A percentile compares a stretch with the other conserved stretches of the same genome.
phyloP scores from a whole-genome alignment of 2,888 invertebrate genomes.

The Ornithoptera alexandrae region DNA sequence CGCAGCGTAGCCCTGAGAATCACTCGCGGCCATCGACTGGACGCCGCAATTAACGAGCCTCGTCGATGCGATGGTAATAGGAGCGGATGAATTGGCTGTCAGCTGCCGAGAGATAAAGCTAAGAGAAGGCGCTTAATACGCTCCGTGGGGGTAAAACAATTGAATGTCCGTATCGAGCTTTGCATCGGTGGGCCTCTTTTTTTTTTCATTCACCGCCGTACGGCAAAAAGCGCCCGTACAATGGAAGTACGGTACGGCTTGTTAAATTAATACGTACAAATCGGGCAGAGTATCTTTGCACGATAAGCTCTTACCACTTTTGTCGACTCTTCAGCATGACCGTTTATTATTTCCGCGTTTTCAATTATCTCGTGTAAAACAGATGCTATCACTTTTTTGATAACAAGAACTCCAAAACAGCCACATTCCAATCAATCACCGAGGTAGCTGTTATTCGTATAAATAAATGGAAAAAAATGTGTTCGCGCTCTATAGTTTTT shows the following conservation, averaged over 20 bases:
- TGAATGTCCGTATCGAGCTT: conserved; percentile 51
- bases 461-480: too few relatives aligned
- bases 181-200: conserved; percentile 27
- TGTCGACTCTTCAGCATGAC: too few relatives aligned
- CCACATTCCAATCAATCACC: too few relatives aligned
- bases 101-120: conserved; percentile 66
- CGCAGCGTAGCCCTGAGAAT: conserved; percentile 60
- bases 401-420: too few relatives aligned
- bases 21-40: conserved; percentile 77
- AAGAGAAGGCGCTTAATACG: conserved; percentile 50
- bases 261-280: conserved; percentile 17
- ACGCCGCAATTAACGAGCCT: conserved; percentile 77
- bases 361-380: too few relatives aligned
- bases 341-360: too few relatives aligned
- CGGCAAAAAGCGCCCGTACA: conserved; percentile 20
- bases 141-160: conserved; percentile 57
- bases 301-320: too few relatives aligned
- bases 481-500: too few relatives aligned
- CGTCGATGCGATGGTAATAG: conserved; percentile 76
- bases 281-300: neutral
- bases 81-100: conserved; percentile 73
- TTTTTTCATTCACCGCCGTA: neutral
- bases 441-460: too few relatives aligned
- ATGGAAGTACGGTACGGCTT: neutral
- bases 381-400: too few relatives aligned